These are phyloP conservation scores for Drosophila ustulata DNA, from an alignment of 2,888 invertebrate species.

Conservation along the genomic window DNA sequence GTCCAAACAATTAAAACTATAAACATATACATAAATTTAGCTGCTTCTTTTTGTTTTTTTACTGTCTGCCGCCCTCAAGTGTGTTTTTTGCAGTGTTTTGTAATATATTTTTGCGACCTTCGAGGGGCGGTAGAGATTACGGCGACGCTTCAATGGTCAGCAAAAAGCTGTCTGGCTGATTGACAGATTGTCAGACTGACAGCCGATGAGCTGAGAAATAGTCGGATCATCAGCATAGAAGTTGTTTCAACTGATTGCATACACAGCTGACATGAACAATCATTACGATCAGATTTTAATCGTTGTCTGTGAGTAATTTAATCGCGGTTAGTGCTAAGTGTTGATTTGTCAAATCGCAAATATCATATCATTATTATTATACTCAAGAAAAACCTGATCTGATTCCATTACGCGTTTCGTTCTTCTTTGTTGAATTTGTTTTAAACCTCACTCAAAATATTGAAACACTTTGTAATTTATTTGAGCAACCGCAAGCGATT, in stretches of 20 bases:
- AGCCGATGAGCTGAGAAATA: constrained; percentile 47
- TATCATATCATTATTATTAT: background rate
- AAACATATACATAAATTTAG: constrained; percentile 18
- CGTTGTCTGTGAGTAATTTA: constrained; percentile 10
- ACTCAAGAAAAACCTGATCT: background rate
- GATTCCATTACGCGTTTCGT: background rate
- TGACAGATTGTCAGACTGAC: constrained; percentile 55
- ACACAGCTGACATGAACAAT: constrained; percentile 17
- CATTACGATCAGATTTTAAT: constrained; percentile 22
- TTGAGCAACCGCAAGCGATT: background rate
- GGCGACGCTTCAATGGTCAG: constrained; percentile 71
- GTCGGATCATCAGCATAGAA: constrained; percentile 14
- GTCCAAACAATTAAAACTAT: constrained; percentile 9
- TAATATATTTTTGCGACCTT: constrained; percentile 55
- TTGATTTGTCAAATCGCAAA: constrained; percentile 11
- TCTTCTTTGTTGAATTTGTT: no score
- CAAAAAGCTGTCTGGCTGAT: constrained; percentile 43
- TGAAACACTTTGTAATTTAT: background rate
- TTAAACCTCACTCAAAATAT: constrained; percentile 1
- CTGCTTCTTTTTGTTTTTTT: constrained; percentile 8
- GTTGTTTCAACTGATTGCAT: constrained; percentile 28
- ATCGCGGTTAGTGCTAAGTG: constrained; percentile 5
- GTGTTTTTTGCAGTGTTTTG: constrained; percentile 19
- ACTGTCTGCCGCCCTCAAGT: constrained; percentile 65
- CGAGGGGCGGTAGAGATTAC: constrained; percentile 72